phyloP scores from a whole-genome alignment of 2,888 invertebrate genomes.

The Acronicta alni region DNA sequence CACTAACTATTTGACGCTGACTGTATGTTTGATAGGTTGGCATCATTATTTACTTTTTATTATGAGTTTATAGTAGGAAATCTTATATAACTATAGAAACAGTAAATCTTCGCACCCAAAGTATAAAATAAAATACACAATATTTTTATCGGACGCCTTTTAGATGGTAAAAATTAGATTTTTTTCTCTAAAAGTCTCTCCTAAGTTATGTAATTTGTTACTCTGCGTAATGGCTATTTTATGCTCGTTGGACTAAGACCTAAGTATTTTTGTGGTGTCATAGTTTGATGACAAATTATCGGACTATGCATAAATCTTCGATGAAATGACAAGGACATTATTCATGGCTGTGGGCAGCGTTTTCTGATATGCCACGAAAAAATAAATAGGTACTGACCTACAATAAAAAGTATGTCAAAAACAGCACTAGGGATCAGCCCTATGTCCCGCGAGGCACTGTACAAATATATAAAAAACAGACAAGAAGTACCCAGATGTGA shows the following conservation, averaged over 20 bases:
- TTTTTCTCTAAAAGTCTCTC: background rate
- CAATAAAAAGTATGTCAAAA: background rate
- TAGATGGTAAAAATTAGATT: background rate
- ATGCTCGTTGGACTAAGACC: background rate
- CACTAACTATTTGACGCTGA: no score
- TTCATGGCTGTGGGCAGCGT: background rate
- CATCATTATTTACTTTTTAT: no score
- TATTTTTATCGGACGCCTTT: background rate
- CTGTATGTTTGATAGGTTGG: no score
- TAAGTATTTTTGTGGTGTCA: background rate
- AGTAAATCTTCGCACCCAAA: background rate
- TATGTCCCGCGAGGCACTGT: no score
- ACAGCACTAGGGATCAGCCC: no score
- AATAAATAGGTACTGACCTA: background rate
- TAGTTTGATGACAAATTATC: constrained; percentile 1
- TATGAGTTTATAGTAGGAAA: no score
- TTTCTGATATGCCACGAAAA: background rate
- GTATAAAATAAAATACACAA: background rate
- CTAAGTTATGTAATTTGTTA: background rate
- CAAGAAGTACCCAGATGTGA: no score
- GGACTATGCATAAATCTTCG: constrained; percentile 3
- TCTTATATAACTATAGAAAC: no score
- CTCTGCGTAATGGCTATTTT: background rate
- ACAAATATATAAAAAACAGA: no score
- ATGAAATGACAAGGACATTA: background rate